These are phyloP conservation scores for Etheostoma cragini DNA, from an alignment of 2,113 vertebrate species.

Conservation along the genomic window DNA sequence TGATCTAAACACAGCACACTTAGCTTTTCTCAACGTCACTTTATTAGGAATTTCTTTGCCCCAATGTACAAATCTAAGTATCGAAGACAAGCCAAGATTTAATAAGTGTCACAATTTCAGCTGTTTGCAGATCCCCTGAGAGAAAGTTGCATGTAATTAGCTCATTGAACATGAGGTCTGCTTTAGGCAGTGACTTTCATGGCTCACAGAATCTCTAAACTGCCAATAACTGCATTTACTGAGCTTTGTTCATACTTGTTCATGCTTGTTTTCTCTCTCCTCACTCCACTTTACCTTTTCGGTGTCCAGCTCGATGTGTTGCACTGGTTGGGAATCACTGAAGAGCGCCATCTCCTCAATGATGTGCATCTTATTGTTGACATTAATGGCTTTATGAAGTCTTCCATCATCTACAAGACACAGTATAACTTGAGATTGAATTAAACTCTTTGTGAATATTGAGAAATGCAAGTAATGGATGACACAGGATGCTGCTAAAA, in stretches of 20 bases:
- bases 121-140: slow-evolving; percentile 66
- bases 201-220: slow-evolving; percentile 59
- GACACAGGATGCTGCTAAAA: not conserved
- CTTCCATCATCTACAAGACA: slow-evolving; percentile 88
- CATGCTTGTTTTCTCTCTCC: not conserved
- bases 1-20: slow-evolving; percentile 6
- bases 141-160: slow-evolving; percentile 68
- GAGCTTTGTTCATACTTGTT: slow-evolving; percentile 35
- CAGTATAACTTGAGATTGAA: not conserved
- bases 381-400: slow-evolving; percentile 91
- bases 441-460: not conserved
- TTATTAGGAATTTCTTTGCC: not conserved
- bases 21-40: slow-evolving; percentile 8
- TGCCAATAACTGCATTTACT: slow-evolving; percentile 55
- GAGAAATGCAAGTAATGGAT: not conserved
- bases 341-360: slow-evolving; percentile 93
- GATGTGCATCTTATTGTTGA: slow-evolving; percentile 86
- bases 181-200: slow-evolving; percentile 42
- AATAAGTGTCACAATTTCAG: slow-evolving; percentile 48
- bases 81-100: slow-evolving; percentile 24
- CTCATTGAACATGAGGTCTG: slow-evolving; percentile 43
- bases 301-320: slow-evolving; percentile 90
- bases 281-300: slow-evolving; percentile 77
- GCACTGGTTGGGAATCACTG: slow-evolving; percentile 83
- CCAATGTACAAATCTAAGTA: slow-evolving; percentile 1